Conservation (phyloP, 2,888 invertebrate species). For the Alloplasta piceator region DNA sequence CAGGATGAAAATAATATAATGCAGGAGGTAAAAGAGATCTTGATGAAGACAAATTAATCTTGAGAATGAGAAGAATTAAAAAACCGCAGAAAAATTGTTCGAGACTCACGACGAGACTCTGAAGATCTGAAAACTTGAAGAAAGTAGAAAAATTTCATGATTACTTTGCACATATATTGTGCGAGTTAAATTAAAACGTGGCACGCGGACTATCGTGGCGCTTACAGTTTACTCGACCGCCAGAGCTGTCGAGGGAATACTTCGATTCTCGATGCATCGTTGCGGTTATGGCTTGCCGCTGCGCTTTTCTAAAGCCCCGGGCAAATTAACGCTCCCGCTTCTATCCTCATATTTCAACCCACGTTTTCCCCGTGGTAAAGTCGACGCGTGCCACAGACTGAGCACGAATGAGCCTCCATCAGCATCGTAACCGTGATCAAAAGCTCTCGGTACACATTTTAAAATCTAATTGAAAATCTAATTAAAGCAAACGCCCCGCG, state of each 20-base stretch:
- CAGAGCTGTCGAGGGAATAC: slow-evolving; percentile 37
- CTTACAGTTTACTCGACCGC: background rate
- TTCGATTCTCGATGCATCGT: slow-evolving; percentile 56
- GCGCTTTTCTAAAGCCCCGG: slow-evolving; percentile 52
- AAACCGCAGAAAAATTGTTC: too few relatives aligned
- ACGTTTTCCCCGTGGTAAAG: background rate
- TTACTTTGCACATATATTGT: too few relatives aligned
- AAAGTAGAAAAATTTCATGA: too few relatives aligned
- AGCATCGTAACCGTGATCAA: slow-evolving; percentile 39
- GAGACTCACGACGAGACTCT: too few relatives aligned
- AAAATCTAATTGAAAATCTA: slow-evolving; percentile 77
- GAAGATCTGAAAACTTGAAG: too few relatives aligned
- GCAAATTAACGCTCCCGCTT: slow-evolving; percentile 31
- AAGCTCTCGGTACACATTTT: slow-evolving; percentile 72
- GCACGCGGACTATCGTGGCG: slow-evolving; percentile 16
- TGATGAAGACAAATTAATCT: too few relatives aligned
- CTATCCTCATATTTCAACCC: background rate
- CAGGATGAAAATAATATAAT: too few relatives aligned
- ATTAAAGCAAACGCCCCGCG: slow-evolving; percentile 67
- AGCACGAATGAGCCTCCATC: slow-evolving; percentile 61
- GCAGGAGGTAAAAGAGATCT: too few relatives aligned
- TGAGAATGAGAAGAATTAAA: too few relatives aligned
- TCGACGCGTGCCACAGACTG: slow-evolving; percentile 74
- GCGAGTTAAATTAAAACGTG: background rate
- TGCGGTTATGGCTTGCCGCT: slow-evolving; percentile 52